Evolutionary conservation across 1,140 invertebrate genomes (phyloP).

Genomic region (Lerema accius): DNA sequence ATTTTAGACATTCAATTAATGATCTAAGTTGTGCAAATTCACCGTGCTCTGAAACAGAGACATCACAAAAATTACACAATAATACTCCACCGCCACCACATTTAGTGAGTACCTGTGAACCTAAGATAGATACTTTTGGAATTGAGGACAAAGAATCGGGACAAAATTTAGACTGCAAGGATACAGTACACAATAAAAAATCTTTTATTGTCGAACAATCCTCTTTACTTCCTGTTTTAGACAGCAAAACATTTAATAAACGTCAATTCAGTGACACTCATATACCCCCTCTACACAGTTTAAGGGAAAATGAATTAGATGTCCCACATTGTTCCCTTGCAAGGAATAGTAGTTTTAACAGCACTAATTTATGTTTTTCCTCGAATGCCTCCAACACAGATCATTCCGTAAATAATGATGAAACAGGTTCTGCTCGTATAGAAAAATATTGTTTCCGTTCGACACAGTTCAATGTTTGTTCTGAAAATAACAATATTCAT

Average conservation of each 20-base stretch:
- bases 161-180: no score
- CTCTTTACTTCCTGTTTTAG: not conserved
- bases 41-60: no score
- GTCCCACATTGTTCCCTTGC: not conserved
- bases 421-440: conserved; percentile 35
- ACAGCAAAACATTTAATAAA: not conserved
- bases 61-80: no score
- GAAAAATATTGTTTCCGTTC: conserved; percentile 44
- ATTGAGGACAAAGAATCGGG: no score
- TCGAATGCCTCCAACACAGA: no score
- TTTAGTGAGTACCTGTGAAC: no score
- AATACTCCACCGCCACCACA: no score
- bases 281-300: not conserved
- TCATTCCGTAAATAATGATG: not conserved
- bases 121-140: no score
- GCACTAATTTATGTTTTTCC: no score
- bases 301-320: not conserved
- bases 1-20: no score
- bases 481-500: conserved; percentile 41
- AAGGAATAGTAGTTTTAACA: not conserved
- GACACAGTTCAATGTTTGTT: conserved; percentile 50
- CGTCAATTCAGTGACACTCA: not conserved
- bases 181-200: not conserved
- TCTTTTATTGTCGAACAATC: not conserved
- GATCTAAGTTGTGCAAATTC: no score